Percentiles rank a stretch among this genome's conserved stretches.
Conservation (phyloP, 2,888 invertebrate species). For the Rhingia campestris region DNA sequence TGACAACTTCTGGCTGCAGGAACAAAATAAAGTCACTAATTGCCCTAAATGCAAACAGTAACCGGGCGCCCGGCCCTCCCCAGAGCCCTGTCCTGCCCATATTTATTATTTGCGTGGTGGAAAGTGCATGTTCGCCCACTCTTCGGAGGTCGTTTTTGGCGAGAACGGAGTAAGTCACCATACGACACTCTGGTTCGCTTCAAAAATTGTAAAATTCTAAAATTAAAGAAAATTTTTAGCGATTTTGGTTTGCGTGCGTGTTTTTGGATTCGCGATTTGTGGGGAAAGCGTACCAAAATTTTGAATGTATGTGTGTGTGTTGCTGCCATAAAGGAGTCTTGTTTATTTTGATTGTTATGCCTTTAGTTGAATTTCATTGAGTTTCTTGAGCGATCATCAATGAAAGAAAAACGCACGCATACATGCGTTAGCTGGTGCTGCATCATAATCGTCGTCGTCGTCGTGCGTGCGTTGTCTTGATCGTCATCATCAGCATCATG, state of each 20-base stretch:
- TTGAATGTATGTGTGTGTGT: neutral
- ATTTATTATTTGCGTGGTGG: neutral
- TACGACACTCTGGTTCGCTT: conserved; percentile 5
- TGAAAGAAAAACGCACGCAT: conserved; percentile 32
- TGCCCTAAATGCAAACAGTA: conserved; percentile 47
- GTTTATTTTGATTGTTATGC: conserved; percentile 39
- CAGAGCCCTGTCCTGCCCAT: no score
- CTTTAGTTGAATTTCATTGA: conserved; percentile 37
- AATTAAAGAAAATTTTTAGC: conserved; percentile 17
- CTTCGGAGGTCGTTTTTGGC: conserved; percentile 12
- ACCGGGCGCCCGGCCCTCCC: neutral
- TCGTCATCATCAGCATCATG: conserved; percentile 20
- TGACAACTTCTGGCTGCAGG: conserved; percentile 41
- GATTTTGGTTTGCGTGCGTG: neutral
- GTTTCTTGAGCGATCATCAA: conserved; percentile 51
- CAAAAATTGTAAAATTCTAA: conserved; percentile 31
- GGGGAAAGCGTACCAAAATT: neutral
- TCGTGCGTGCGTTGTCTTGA: neutral
- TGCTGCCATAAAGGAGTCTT: conserved; percentile 5
- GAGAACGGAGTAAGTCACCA: conserved; percentile 18
- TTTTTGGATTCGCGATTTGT: neutral
- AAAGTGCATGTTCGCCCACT: conserved; percentile 24
- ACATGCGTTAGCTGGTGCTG: neutral
- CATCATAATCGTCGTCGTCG: neutral
- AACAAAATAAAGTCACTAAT: conserved; percentile 61